Evolutionary conservation across 2,797 vertebrate genomes (phyloP), one percentile per base, ranked within the genome.

Genomic region (Mareca penelope): DNA sequence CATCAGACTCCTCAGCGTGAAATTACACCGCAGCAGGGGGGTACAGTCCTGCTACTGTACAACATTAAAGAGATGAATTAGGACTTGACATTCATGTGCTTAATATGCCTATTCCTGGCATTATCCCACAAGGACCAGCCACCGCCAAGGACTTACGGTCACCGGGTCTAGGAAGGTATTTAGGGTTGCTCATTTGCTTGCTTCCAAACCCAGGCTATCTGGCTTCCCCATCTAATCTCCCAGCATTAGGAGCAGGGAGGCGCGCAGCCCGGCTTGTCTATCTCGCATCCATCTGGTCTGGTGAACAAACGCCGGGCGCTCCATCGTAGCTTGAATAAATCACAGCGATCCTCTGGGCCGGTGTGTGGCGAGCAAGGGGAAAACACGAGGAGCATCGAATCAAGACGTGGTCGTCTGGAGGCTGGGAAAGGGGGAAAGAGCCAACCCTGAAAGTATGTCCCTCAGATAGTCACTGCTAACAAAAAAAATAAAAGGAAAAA

Each of bases 1-100:
- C 97, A 98, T 98, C 98, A 98, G 98, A 93, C 97, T 97, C 97
- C 97, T 97, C 96, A 97, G 97, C 97, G 97, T 98, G 98, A 98
- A 98, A 98, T 98, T 98, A 98, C 97, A 98, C 97, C 96, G 64
- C 98, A 97, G 98, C 97, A 89, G 97, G 82, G 96, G 97, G 82
- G 92, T 95, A 92, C 96, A 95, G 95, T 96, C 96, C 83, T 96
- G 86, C 96, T 95, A 96, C 96, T 97, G 95, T 97, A 97, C 97
- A 96, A 94, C 96, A 97, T 97, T 97, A 97, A 94, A 95, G 96
- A 97, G 96, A 97, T 96, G 96, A 97, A 97, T 97, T 97, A 96
- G 96, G 95, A 97, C 94, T 95, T 97, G 96, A 96, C 96, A 97
- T 95, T 97, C 96, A 95, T 96, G 93, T 95, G 89, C 87, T 97